These are phyloP conservation scores for Hydrotaea diabolus DNA, from an alignment of 2,888 invertebrate genomes.

Conservation along the genomic window DNA sequence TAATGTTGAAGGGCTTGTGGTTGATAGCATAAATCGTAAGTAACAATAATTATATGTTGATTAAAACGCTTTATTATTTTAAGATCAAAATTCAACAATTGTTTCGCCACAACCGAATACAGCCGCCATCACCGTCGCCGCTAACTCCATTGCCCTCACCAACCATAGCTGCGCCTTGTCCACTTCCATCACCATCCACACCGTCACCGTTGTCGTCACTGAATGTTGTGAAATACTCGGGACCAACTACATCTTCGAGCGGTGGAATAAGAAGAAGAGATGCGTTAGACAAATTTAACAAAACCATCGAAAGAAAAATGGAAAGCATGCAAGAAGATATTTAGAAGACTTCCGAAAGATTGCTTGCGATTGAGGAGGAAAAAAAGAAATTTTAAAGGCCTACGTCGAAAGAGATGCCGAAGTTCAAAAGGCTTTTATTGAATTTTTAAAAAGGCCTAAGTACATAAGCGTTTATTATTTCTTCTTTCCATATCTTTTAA, in stretches of 20 bases:
- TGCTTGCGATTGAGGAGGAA: slow-evolving; percentile 52
- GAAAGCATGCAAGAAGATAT: slow-evolving; percentile 39
- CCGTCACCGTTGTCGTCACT: neutral
- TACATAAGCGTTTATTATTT: no score
- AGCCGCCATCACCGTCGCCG: neutral
- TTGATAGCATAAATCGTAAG: no score
- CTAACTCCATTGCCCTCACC: no score
- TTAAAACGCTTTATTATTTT: no score
- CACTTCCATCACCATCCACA: neutral
- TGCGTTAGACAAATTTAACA: slow-evolving; percentile 19
- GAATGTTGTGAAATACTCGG: neutral
- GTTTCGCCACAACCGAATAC: no score
- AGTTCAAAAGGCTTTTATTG: slow-evolving; percentile 43
- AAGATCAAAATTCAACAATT: neutral
- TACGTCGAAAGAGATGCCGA: slow-evolving; percentile 40
- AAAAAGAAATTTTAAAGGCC: slow-evolving; percentile 44
- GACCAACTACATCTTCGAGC: neutral
- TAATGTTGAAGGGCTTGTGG: no score
- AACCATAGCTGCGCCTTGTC: no score
- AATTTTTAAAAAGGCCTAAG: slow-evolving; percentile 42
- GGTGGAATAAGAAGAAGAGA: slow-evolving; percentile 1
- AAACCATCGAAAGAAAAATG: slow-evolving; percentile 34
- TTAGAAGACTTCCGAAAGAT: slow-evolving; percentile 26
- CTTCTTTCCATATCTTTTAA: no score
- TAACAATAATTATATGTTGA: no score